Evolutionary conservation across 2,113 vertebrate genomes (phyloP).

Genomic region (Leucopsar rothschildi): DNA sequence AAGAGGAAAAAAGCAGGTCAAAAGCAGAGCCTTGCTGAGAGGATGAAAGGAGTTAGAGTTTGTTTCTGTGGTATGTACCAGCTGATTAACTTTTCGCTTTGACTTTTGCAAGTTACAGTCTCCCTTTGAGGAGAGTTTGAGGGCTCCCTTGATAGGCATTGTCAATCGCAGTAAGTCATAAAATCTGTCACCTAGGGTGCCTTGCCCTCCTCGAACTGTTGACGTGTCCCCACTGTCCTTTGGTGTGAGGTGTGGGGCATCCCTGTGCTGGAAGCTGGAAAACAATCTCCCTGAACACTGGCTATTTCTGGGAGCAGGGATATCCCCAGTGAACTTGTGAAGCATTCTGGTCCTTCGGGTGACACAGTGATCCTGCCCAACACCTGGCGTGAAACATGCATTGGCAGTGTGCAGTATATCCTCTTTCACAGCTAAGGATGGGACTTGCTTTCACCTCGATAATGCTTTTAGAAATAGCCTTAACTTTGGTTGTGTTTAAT

Average conservation of each 20-base stretch:
- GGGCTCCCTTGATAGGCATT: background rate
- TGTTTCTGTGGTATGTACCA: background rate
- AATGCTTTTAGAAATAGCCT: background rate
- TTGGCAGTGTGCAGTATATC: background rate
- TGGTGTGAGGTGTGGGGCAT: background rate
- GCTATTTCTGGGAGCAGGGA: background rate
- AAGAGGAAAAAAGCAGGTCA: background rate
- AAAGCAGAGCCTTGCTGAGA: background rate
- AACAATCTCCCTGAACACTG: background rate
- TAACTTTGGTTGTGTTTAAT: background rate
- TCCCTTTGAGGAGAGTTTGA: background rate
- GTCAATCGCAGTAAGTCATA: rapidly evolving
- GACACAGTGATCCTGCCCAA: background rate
- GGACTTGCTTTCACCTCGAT: background rate
- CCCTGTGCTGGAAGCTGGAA: background rate
- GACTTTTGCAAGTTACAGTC: background rate
- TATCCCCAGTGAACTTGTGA: background rate
- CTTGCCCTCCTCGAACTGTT: rapidly evolving
- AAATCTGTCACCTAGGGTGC: background rate
- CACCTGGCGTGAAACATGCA: background rate
- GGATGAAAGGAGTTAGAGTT: background rate
- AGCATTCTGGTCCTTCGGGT: background rate
- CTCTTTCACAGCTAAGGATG: background rate
- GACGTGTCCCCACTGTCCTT: background rate
- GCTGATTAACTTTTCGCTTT: background rate